Evolutionary conservation across 1,140 invertebrate species (phyloP).

Genomic region (Microvelia longipes): DNA sequence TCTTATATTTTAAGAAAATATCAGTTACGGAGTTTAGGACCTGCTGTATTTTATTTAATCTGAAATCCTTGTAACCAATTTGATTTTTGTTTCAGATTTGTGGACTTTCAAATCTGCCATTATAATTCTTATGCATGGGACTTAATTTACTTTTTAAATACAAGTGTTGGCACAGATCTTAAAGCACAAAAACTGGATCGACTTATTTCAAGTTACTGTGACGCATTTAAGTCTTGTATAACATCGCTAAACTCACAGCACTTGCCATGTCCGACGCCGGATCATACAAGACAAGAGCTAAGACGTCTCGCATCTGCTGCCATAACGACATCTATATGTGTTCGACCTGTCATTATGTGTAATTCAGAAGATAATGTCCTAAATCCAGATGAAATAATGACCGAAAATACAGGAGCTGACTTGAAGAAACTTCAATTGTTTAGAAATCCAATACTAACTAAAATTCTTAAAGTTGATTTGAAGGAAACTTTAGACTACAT

Average conservation of each 20-base stretch:
- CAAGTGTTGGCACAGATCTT: not conserved
- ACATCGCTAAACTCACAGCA: not conserved
- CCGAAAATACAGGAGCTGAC: not conserved
- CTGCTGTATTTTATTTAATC: no score
- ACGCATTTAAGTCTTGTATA: not conserved
- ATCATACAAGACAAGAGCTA: not conserved
- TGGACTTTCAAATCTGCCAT: conserved; percentile 3
- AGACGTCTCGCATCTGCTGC: not conserved
- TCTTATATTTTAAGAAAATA: no score
- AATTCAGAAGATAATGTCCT: not conserved
- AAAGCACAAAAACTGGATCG: not conserved
- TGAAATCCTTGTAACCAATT: no score
- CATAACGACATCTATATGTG: not conserved
- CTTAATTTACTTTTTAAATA: not conserved
- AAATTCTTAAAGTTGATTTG: not conserved
- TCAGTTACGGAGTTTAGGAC: no score
- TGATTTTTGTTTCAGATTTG: not conserved
- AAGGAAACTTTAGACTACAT: not conserved
- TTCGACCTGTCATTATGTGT: conserved; percentile 1
- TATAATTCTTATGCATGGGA: conserved; percentile 1
- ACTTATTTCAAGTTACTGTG: not conserved
- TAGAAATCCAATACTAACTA: not conserved
- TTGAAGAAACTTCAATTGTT: not conserved
- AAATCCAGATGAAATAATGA: not conserved
- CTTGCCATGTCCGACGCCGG: not conserved